Evolutionary conservation across 2,113 vertebrate genomes (phyloP).

Genomic region (Carettochelys insculpta): DNA sequence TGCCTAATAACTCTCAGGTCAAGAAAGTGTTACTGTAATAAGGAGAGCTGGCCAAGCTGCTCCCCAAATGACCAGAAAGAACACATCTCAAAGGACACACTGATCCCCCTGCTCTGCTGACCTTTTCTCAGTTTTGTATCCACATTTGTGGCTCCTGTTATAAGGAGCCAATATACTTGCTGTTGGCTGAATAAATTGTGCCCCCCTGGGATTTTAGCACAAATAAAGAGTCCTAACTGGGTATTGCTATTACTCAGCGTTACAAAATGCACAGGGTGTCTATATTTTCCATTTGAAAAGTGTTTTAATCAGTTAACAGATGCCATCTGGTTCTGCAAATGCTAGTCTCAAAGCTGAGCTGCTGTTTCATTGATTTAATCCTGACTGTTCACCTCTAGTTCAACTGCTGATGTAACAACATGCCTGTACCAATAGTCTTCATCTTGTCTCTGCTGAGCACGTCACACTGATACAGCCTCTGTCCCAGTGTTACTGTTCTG

Average conservation of each 20-base stretch:
- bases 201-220: neutral
- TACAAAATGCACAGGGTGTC: neutral
- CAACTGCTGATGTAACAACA: neutral
- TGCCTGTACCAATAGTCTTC: neutral
- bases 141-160: neutral
- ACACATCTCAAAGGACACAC: too few species aligned
- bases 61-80: neutral
- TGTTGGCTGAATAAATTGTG: neutral
- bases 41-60: neutral
- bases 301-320: neutral
- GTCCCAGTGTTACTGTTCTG: too few species aligned
- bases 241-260: neutral
- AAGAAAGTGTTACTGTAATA: neutral
- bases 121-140: neutral
- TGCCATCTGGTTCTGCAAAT: neutral
- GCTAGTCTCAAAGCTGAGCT: neutral
- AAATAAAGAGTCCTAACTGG: slow-evolving; percentile 37
- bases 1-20: neutral
- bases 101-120: neutral
- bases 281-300: neutral
- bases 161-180: neutral
- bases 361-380: neutral
- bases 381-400: neutral
- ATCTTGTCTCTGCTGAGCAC: neutral
- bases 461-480: neutral